phyloP scores from a whole-genome alignment of 2,888 invertebrate genomes.

The Brassicogethes aeneus region DNA sequence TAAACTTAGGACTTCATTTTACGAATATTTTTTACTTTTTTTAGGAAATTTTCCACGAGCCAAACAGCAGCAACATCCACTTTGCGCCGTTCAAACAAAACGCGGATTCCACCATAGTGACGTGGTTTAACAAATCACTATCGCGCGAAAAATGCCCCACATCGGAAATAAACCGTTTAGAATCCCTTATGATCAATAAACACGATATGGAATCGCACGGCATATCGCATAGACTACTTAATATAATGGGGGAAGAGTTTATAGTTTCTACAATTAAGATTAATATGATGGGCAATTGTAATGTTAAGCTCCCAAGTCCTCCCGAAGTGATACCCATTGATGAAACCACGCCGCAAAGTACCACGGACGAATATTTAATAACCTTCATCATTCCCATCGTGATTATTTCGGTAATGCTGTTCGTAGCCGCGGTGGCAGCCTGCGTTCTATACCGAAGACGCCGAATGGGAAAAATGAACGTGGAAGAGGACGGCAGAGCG shows the following conservation, averaged over 20 bases:
- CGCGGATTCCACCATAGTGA: constrained; percentile 56
- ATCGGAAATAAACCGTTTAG: constrained; percentile 62
- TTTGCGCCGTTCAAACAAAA: constrained; percentile 59
- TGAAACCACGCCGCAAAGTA: constrained; percentile 38
- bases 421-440: constrained; percentile 79
- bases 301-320: constrained; percentile 18
- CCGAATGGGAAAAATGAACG: constrained; percentile 74
- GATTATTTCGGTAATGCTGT: constrained; percentile 79
- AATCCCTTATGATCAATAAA: constrained; percentile 57
- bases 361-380: constrained; percentile 56
- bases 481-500: constrained; percentile 73
- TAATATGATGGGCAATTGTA: constrained; percentile 52
- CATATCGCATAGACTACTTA: constrained; percentile 50
- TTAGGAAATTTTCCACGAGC: constrained; percentile 67
- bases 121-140: constrained; percentile 75
- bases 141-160: constrained; percentile 67
- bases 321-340: constrained; percentile 26
- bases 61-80: constrained; percentile 61
- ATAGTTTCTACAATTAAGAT: constrained; percentile 57
- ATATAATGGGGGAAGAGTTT: constrained; percentile 62
- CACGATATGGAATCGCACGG: constrained; percentile 47
- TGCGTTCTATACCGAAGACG: constrained; percentile 79
- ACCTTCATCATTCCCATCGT: constrained; percentile 86
- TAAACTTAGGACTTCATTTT: too few relatives aligned
- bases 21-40: constrained; percentile 11